These are phyloP conservation scores for Perizoma affinitatum DNA, from an alignment of 2,888 invertebrate genomes.

Conservation along the genomic window DNA sequence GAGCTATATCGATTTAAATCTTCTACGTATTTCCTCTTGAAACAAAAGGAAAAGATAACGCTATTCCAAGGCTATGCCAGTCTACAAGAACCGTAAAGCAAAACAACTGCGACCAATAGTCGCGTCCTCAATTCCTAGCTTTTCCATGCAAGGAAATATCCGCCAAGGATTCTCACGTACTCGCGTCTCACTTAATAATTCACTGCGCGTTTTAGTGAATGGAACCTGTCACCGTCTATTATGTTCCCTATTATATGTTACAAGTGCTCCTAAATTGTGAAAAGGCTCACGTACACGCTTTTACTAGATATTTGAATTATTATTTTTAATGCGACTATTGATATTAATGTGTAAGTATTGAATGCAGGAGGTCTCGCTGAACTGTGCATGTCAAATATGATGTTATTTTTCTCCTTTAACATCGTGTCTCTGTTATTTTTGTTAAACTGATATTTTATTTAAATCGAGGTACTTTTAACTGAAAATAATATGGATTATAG, in stretches of 20 bases:
- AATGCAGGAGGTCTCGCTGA: too few relatives aligned
- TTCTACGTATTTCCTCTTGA: too few relatives aligned
- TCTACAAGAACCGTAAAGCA: background rate
- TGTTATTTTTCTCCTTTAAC: too few relatives aligned
- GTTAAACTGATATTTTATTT: too few relatives aligned
- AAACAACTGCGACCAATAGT: slow-evolving; percentile 11
- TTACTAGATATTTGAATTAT: slow-evolving; percentile 23
- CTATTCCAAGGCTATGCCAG: too few relatives aligned
- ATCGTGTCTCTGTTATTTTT: too few relatives aligned
- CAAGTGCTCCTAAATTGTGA: slow-evolving; percentile 7
- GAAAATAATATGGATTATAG: too few relatives aligned
- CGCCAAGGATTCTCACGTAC: slow-evolving; percentile 31
- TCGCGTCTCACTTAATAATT: slow-evolving; percentile 26
- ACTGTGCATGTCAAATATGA: too few relatives aligned
- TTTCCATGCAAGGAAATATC: slow-evolving; percentile 25
- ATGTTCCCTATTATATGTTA: background rate
- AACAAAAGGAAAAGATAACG: too few relatives aligned
- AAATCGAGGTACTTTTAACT: too few relatives aligned
- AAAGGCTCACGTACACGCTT: slow-evolving; percentile 15
- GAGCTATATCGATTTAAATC: too few relatives aligned
- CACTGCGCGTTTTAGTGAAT: slow-evolving; percentile 29
- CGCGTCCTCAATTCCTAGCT: slow-evolving; percentile 8
- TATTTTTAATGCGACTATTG: slow-evolving; percentile 9
- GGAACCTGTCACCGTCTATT: slow-evolving; percentile 25
- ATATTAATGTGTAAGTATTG: slow-evolving; percentile 1